These are phyloP conservation scores for Agraylea sexmaculata DNA, from an alignment of 1,140 invertebrate genomes.

Conservation along the genomic window DNA sequence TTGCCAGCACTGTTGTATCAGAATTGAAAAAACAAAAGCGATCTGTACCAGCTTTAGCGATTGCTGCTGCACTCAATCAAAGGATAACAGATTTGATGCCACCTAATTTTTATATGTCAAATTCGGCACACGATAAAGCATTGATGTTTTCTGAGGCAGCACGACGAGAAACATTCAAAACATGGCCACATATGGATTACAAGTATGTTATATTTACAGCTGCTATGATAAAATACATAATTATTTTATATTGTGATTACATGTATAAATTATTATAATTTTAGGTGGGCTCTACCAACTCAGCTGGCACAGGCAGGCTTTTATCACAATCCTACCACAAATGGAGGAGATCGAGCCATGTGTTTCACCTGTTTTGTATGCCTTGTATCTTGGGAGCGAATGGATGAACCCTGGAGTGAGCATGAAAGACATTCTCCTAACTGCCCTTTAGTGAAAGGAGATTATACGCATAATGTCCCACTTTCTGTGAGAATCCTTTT, in stretches of 20 bases:
- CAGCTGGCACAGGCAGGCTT: constrained; percentile 95
- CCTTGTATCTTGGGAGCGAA: constrained; percentile 90
- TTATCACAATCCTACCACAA: constrained; percentile 82
- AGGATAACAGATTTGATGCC: constrained; percentile 62
- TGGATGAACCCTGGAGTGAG: constrained; percentile 92
- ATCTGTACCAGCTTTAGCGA: constrained; percentile 71
- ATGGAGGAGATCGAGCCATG: constrained; percentile 85
- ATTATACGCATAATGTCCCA: constrained; percentile 93
- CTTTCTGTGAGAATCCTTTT: constrained; percentile 43
- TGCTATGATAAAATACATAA: not conserved
- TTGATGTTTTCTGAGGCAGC: constrained; percentile 88
- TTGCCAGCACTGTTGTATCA: constrained; percentile 63
- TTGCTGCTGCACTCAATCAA: constrained; percentile 80
- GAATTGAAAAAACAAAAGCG: constrained; percentile 72
- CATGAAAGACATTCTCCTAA: constrained; percentile 86
- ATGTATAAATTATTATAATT: constrained; percentile 22
- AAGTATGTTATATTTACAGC: constrained; percentile 50
- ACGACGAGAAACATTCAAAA: constrained; percentile 75
- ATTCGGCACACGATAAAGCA: constrained; percentile 47
- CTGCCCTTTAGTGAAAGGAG: constrained; percentile 86
- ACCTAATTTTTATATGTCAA: constrained; percentile 18
- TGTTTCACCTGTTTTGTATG: constrained; percentile 91
- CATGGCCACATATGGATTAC: constrained; percentile 95
- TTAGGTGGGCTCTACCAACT: constrained; percentile 83
- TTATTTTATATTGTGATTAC: not conserved